Base-by-base conservation (phyloP, 2,113 vertebrate genomes). In the Tautogolabrus adspersus region DNA sequence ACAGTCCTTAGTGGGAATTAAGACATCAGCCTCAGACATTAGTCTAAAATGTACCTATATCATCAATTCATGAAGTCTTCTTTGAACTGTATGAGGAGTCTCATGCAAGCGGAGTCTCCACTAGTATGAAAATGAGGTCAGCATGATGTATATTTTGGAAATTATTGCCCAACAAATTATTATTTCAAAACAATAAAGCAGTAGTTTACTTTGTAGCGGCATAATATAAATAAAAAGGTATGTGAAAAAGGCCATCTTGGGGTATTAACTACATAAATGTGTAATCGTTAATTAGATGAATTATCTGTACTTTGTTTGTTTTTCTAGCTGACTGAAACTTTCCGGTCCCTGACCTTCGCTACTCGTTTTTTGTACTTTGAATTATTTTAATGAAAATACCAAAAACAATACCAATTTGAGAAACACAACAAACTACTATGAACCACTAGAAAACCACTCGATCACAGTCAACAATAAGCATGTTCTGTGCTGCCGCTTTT, bases 381-480 rank as follows among this genome's bases (percentile, higher is more conserved):
- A 18, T 64, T 0, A 64, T 42, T 10, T 15, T 42, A 26, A 55
- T 63, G 3, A 18, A 62, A 44, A 38, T 52, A 13, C 10, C n/a
- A 19, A 72, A 44, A 4, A 22, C 18, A 56, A 56, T 10, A 23
- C 15, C 10, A 2, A 7, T 12, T 49, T 11, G 9, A 77, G 37
- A 58, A 42, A 56, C 22, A 60, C 34, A 30, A 37, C 52, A 42
- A 69, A 44, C 30, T 18, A 22, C 40, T 42, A 37, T 37, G 23
- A 69, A 44, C 21, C 22, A 34, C 40, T 42, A 42, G 38, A 13
- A 57, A 56, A 26, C 7, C 16, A 51, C 42, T 54, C 22, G 10
- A 22, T 16, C 44, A 34, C 30, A 30, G 37, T 52, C 18, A 72
- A 66, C 15, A 64, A 64, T 23, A 56, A 73, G 49, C 51, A 58